Conservation (phyloP, 1,140 invertebrate species). For the Diorhabda carinulata region DNA sequence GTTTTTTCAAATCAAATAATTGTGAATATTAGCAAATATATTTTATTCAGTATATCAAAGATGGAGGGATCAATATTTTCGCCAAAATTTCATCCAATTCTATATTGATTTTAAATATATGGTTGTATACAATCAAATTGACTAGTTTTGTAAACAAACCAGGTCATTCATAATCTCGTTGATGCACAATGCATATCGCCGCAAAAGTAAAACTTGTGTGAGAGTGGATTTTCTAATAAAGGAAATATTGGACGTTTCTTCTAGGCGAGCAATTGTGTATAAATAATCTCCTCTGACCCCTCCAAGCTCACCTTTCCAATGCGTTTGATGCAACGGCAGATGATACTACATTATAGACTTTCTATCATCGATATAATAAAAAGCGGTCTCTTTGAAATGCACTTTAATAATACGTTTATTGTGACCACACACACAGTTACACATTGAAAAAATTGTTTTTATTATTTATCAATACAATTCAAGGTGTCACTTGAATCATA, state of each 20-base stretch:
- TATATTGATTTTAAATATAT: no score
- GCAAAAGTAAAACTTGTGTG: neutral
- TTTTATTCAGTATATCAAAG: no score
- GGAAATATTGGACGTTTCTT: neutral
- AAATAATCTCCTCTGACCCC: neutral
- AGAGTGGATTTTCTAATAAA: neutral
- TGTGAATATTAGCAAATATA: no score
- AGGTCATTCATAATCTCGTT: neutral
- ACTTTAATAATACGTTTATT: neutral
- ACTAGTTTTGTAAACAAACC: neutral
- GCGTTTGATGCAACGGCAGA: neutral
- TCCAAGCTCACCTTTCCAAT: neutral
- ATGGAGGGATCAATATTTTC: no score
- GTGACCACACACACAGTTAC: neutral
- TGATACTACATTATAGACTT: conserved; percentile 2
- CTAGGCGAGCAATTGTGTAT: neutral
- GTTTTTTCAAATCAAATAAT: no score
- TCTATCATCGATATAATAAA: neutral
- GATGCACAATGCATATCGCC: neutral
- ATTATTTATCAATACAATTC: no score
- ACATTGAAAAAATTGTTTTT: no score
- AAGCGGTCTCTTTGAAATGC: neutral
- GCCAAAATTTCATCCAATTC: no score
- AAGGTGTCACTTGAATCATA: no score
- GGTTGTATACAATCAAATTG: no score